Evolutionary conservation across 2,888 invertebrate species (phyloP).

Genomic region (Harpalus rufipes): DNA sequence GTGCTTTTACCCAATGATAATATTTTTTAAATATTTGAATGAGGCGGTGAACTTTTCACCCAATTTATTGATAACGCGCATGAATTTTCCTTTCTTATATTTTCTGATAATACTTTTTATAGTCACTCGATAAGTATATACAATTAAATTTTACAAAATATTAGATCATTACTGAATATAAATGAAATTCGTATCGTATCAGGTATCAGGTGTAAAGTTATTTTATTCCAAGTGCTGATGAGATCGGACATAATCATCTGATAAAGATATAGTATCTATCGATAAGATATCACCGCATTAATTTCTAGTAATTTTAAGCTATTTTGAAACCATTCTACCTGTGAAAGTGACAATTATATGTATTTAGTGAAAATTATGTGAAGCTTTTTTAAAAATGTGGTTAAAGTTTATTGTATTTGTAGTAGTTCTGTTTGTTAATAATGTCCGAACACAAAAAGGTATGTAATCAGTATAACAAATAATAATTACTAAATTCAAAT

Average conservation of each 20-base stretch:
- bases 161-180: constrained; percentile 8
- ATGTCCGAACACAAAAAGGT: neutral
- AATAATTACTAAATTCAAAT: no score
- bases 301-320: neutral
- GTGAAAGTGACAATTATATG: neutral
- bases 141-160: neutral
- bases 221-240: constrained; percentile 8
- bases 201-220: constrained; percentile 9
- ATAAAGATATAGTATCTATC: constrained; percentile 38
- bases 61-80: neutral
- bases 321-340: neutral
- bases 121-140: neutral
- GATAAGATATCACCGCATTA: constrained; percentile 7
- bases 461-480: neutral
- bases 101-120: neutral
- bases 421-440: neutral
- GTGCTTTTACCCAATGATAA: no score
- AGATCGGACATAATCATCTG: constrained; percentile 22
- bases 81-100: neutral
- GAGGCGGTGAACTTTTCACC: no score
- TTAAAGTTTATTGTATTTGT: neutral
- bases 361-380: constrained; percentile 35
- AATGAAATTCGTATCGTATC: neutral
- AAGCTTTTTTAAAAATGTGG: constrained; percentile 13
- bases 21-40: no score